Percentiles rank a stretch among this genome's conserved stretches.
phyloP scores from a whole-genome alignment of 2,113 vertebrate genomes.

The Cephalophus harveyi region DNA sequence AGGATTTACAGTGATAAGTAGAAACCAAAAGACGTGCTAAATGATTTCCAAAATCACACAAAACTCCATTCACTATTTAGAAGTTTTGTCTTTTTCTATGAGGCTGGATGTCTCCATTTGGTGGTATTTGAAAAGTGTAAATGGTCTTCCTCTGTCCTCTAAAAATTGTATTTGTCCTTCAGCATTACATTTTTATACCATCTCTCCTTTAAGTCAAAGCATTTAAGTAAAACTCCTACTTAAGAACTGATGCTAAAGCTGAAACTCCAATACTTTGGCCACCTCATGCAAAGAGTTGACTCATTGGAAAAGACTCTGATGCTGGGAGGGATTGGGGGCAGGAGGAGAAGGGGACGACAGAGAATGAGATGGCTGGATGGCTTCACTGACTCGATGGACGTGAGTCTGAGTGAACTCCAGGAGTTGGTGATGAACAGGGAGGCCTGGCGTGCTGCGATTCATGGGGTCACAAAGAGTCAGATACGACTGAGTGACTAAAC shows the following conservation, averaged over 20 bases:
- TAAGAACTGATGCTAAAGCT: neutral
- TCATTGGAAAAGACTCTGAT: too few species aligned
- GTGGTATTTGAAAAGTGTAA: neutral
- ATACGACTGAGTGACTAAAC: too few species aligned
- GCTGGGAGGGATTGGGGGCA: too few species aligned
- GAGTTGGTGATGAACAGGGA: too few species aligned
- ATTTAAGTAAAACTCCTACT: neutral
- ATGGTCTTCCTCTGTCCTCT: neutral
- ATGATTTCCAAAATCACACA: neutral
- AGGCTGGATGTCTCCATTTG: neutral
- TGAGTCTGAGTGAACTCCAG: too few species aligned
- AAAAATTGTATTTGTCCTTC: neutral
- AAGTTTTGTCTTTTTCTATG: neutral
- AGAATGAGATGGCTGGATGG: too few species aligned
- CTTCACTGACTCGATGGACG: too few species aligned
- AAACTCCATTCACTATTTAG: neutral
- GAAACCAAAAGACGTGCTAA: neutral
- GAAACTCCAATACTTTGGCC: too few species aligned
- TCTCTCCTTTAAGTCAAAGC: neutral
- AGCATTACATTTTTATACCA: neutral
- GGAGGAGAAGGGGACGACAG: too few species aligned
- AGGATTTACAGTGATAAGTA: neutral
- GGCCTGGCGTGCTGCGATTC: rapidly evolving
- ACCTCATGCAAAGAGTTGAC: too few species aligned
- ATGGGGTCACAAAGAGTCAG: too few species aligned